phyloP scores from a whole-genome alignment of 2,888 invertebrate genomes.

The Chironomus riparius region DNA sequence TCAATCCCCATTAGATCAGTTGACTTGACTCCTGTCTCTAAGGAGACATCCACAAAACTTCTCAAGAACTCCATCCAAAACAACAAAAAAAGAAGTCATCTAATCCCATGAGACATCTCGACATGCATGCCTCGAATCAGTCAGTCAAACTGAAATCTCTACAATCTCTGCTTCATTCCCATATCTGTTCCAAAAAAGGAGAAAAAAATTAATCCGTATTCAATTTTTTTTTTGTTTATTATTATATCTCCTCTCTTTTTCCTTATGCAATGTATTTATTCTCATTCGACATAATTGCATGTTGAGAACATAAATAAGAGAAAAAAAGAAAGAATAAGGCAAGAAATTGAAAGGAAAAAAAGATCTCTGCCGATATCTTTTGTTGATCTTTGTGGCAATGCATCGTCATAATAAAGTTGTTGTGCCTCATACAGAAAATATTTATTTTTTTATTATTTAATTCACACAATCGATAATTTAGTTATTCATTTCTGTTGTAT shows the following conservation, averaged over 20 bases:
- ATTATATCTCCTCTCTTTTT: neutral
- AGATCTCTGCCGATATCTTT: too few species aligned
- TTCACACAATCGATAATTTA: constrained; percentile 18
- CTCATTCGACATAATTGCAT: constrained; percentile 5
- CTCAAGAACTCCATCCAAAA: too few species aligned
- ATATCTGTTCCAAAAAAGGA: too few species aligned
- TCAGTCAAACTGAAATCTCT: too few species aligned
- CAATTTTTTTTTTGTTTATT: constrained; percentile 3
- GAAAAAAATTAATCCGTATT: neutral
- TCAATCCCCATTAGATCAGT: too few species aligned
- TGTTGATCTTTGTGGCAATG: neutral
- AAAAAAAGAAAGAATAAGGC: neutral
- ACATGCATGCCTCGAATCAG: too few species aligned
- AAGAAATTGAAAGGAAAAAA: too few species aligned
- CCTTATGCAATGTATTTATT: neutral
- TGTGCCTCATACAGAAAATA: neutral
- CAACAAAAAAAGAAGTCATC: too few species aligned
- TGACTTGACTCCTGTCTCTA: too few species aligned
- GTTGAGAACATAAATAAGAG: constrained; percentile 13
- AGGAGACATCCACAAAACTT: too few species aligned
- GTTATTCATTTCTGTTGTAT: neutral
- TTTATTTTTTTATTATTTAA: neutral
- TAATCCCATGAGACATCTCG: too few species aligned
- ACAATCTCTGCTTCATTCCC: too few species aligned
- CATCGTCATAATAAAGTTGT: constrained; percentile 12